Evolutionary conservation across 2,888 invertebrate genomes (phyloP), one percentile per base, ranked within the genome.

Genomic region (Tetheella fluctuosa): DNA sequence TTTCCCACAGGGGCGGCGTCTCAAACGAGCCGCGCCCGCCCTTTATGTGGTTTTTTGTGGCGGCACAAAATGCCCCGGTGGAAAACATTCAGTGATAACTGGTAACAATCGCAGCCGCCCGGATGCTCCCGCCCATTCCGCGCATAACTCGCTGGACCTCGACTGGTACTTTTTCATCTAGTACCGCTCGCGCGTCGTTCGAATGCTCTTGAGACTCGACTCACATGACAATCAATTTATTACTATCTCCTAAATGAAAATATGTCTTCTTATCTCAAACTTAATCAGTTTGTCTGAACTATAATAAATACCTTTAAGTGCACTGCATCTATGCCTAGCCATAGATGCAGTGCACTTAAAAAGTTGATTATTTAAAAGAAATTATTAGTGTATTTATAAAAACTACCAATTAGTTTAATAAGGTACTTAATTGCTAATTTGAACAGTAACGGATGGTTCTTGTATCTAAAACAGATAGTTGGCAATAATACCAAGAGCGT

Each of bases 51-150:
- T 88, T 91, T 92, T 93, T 92, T 92, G 91, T 90, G 86, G 85
- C 89, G 83, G 83, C 88, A 90, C 89, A 90, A 90, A 91, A 93
- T 91, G 87, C 90, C 83, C 86, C 87, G 80, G 88, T 89, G 91
- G 88, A 92, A 91, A 93, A 91, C 91, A 92, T 91, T 90, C 93
- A 91, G 93, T 92, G 92, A 93, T 93, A 93, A 91, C 93, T 91
- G 91, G 91, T 85, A 91, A 93, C 91, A 93, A 92, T 92, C 93
- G 93, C 87, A 86, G 91, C 91, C 90, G 92, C 86, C 84, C 92
- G 93, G 93, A 93, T 91, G 91, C 91, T 85, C 88, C 84, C 85
- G 82, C 80, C 81, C 92, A 93, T 93, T 91, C 93, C 92, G 69
- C 86, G 87, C 92, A 92, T 93, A 83, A 90, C 90, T 79, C 79